Evolutionary conservation across 2,888 invertebrate species (phyloP), one percentile per base, ranked within the genome.

Genomic region (Acrobeloides nanus): DNA sequence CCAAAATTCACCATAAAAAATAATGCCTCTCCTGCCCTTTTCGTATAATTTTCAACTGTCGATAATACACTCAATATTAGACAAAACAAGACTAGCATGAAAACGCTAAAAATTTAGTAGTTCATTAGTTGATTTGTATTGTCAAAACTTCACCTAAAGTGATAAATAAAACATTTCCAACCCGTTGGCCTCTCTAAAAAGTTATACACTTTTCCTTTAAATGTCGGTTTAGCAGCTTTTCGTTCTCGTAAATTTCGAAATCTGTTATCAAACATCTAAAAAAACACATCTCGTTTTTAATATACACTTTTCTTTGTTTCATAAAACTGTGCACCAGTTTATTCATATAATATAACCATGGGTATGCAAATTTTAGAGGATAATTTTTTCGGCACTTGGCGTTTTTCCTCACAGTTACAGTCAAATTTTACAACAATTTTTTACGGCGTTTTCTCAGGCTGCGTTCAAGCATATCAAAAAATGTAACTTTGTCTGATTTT

Each of bases 51-150:
- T 59, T 85, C 84, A 74, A 86, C 85, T 57, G 86, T 86, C 60
- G 86, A 85, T 59, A 86, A 78, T 52, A 86, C 86, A 75, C 84
- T 85, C 80, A 86, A 84, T 77, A 86, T 85, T 68, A 86, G 82
- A 78, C 86, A 86, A 62, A 85, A 82, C 71, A 86, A 80, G 67
- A 86, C 86, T 78, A 85, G 81, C 81, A 85, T 83, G 79, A 86
- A 86, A 76, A 71, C 71, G 48, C 65, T 66, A 45, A 45, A 66
- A 52, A n/a, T n/a, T n/a, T n/a, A n/a, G n/a, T n/a, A n/a, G n/a
- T n/a, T n/a, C n/a, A n/a, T n/a, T n/a, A n/a, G n/a, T n/a, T n/a
- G n/a, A n/a, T n/a, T n/a, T n/a, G n/a, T n/a, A n/a, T n/a, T n/a
- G n/a, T n/a, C n/a, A n/a, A n/a, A n/a, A n/a, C n/a, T 38, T 21